Conservation (phyloP, 1,140 invertebrate species). For the Meloidogyne chitwoodi region DNA sequence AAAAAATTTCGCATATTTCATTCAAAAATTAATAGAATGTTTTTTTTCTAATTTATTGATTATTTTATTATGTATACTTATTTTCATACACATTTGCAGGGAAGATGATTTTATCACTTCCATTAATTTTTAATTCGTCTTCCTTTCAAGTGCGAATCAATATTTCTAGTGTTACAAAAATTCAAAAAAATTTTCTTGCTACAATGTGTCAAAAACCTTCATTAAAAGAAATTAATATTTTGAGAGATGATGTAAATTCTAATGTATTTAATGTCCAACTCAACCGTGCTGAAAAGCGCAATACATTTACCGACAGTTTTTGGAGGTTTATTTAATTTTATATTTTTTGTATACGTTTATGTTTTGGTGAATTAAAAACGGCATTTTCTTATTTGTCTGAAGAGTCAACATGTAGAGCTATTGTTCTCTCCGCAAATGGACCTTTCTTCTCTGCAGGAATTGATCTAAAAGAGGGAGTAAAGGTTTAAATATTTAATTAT, state of each 20-base stretch:
- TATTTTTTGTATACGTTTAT: conserved; percentile 1
- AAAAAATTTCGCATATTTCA: too few relatives aligned
- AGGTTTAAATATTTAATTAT: conserved; percentile 7
- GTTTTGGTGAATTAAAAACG: conserved; percentile 70
- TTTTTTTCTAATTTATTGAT: neutral
- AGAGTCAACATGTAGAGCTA: conserved; percentile 75
- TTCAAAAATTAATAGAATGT: too few relatives aligned
- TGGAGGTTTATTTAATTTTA: conserved; percentile 36
- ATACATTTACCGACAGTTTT: conserved; percentile 37
- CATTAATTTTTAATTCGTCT: neutral
- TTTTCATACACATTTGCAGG: neutral
- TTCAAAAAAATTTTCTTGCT: neutral
- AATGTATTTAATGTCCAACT: conserved; percentile 38
- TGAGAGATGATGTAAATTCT: neutral
- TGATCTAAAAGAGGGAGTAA: conserved; percentile 41
- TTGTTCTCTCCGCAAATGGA: conserved; percentile 77
- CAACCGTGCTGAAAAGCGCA: conserved; percentile 36
- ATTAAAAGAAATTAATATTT: conserved; percentile 12
- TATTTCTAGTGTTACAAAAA: neutral
- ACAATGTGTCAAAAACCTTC: neutral
- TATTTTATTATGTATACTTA: neutral
- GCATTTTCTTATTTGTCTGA: conserved; percentile 74
- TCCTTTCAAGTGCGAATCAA: neutral
- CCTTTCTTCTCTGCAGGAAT: conserved; percentile 77
- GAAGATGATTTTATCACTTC: neutral